These are phyloP conservation scores for Agrilus mali DNA, from an alignment of 2,888 invertebrate genomes.

Conservation along the genomic window DNA sequence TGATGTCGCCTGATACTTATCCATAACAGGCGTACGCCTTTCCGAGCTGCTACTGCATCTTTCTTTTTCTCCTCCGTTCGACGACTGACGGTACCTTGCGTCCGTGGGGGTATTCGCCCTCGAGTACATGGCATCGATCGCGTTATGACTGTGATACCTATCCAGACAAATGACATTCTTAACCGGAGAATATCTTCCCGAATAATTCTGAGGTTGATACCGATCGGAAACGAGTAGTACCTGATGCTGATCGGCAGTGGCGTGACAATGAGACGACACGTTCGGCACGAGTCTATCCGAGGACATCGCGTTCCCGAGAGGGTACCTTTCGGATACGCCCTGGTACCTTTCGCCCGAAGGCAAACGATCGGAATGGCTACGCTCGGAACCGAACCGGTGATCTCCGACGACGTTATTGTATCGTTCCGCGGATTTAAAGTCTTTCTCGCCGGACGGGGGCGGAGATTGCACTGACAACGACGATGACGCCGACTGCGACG, in stretches of 20 bases:
- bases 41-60: conserved; percentile 26
- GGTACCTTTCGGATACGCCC: conserved; percentile 30
- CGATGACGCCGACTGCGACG: conserved; percentile 3
- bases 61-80: conserved; percentile 18
- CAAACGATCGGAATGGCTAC: conserved; percentile 27
- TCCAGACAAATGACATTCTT: conserved; percentile 25
- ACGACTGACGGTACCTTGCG: conserved; percentile 15
- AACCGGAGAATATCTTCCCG: conserved; percentile 15
- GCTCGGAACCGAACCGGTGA: conserved; percentile 25
- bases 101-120: conserved; percentile 29
- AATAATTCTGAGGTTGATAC: conserved; percentile 15
- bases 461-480: conserved; percentile 9
- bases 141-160: conserved; percentile 24
- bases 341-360: conserved; percentile 31
- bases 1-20: conserved; percentile 6
- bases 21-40: conserved; percentile 11
- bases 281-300: conserved; percentile 25
- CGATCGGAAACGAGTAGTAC: conserved; percentile 18
- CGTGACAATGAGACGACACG: conserved; percentile 16
- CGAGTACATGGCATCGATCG: conserved; percentile 23
- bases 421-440: conserved; percentile 8
- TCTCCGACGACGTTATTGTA: conserved; percentile 12
- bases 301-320: conserved; percentile 34
- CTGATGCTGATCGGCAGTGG: conserved; percentile 20
- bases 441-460: conserved; percentile 7